Base-by-base conservation (phyloP, 2,797 vertebrate species). In the Myiotriccus ornatus region DNA sequence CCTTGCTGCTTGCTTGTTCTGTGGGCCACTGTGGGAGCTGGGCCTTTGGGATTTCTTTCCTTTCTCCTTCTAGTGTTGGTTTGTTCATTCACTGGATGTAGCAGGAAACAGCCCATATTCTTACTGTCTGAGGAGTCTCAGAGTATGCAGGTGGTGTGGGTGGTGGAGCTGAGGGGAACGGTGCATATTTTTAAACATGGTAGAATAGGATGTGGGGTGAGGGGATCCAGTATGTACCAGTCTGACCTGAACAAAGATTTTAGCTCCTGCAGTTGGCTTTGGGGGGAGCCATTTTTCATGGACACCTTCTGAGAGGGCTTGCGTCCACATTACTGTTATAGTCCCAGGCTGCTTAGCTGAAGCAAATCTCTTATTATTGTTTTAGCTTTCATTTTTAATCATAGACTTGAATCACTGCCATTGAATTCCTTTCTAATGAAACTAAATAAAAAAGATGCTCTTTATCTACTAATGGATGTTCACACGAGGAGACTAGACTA, bases 351-450 rank as follows among this genome's bases (percentile, higher is more conserved):
- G 23, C 32, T 57, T 56, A 43, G 16, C 23, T 85, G 43, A 73
- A 85, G 37, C 5, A 49, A 53, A 50, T 32, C 8, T 60, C n/a
- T 56, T 62, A 6, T n/a, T 43, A 21, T 9, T 35, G 25, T 30
- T 90, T 74, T 59, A 70, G 7, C 22, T 88, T 81, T 14, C 18
- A 41, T 55, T 92, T 81, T 84, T 52, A 74, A 81, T 83, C 37
- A 50, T 59, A 63, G 52, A 23, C 20, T 63, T 52, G 53, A 41
- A 41, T 87, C 18, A 21, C 14, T 52, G 22, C 16, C 9, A 8
- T 5, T 63, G 25, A 10, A 67, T 83, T 79, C 3, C 21, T 76
- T 9, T 14, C 32, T 27, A 63, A 4, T 43, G 18, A 88, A 62
- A 55, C 5, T 6, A 44, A 67, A 56, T 4, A 83, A 76, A 69